phyloP scores from a whole-genome alignment of 2,797 vertebrate genomes.

The Heteromormyrus szaboi region DNA sequence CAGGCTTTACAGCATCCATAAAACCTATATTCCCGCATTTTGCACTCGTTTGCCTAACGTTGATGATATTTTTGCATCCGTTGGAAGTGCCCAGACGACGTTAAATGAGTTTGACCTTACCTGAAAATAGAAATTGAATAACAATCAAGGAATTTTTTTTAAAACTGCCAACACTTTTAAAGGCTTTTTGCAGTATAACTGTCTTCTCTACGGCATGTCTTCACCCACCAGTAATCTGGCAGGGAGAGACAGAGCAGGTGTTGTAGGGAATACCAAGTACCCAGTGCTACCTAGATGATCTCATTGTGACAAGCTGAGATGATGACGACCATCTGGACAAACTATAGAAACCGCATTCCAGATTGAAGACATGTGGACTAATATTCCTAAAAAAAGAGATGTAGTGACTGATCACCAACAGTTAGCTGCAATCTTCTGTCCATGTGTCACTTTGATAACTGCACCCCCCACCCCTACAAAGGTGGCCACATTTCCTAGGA shows the following conservation, averaged over 20 bases:
- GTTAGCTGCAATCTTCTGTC: not conserved
- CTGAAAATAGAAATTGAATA: not conserved
- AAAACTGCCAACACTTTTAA: not conserved
- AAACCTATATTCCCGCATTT: not conserved
- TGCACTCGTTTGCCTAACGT: not conserved
- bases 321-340: not conserved
- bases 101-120: not conserved
- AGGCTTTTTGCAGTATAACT: not conserved
- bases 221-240: conserved; percentile 1
- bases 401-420: not conserved
- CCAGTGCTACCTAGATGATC: not conserved
- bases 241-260: not conserved
- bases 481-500: not conserved
- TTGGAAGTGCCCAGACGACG: not conserved
- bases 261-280: conserved; percentile 3
- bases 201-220: not conserved
- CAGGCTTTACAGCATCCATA: not conserved
- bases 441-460: not conserved
- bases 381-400: not conserved
- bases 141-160: not conserved
- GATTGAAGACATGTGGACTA: not conserved
- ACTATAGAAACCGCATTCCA: not conserved
- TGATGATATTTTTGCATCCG: not conserved
- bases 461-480: not conserved
- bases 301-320: not conserved